Conservation (phyloP, 2,888 invertebrate species). For the Lysandra coridon region DNA sequence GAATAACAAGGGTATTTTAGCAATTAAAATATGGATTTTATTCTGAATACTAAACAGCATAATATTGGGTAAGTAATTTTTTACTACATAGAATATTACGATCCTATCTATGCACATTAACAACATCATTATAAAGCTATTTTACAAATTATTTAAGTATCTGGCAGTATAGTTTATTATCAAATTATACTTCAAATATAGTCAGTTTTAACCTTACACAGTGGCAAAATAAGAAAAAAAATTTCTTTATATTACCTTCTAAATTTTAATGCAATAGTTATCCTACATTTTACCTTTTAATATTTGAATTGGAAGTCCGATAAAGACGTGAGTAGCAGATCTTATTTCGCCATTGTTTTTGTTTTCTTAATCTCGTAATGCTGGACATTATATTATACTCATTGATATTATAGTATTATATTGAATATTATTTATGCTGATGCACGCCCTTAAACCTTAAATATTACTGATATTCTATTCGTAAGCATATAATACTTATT, state of each 20-base stretch:
- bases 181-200: not conserved
- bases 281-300: not conserved
- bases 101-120: slow-evolving; percentile 39
- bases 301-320: not conserved
- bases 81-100: slow-evolving; percentile 37
- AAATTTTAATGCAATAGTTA: too few relatives aligned
- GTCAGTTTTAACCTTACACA: not conserved
- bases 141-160: slow-evolving; percentile 21
- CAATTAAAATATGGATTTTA: slow-evolving; percentile 34
- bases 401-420: not conserved
- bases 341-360: not conserved
- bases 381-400: not conserved
- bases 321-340: not conserved
- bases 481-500: too few relatives aligned
- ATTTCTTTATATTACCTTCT: too few relatives aligned
- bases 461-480: too few relatives aligned
- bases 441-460: not conserved
- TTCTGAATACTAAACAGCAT: slow-evolving; percentile 36
- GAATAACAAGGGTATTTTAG: slow-evolving; percentile 36
- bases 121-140: slow-evolving; percentile 19
- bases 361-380: not conserved
- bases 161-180: not conserved
- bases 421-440: not conserved
- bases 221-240: not conserved
- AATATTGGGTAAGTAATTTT: slow-evolving; percentile 43